Evolutionary conservation across 2,113 vertebrate species (phyloP).

Genomic region (Laticauda colubrina): DNA sequence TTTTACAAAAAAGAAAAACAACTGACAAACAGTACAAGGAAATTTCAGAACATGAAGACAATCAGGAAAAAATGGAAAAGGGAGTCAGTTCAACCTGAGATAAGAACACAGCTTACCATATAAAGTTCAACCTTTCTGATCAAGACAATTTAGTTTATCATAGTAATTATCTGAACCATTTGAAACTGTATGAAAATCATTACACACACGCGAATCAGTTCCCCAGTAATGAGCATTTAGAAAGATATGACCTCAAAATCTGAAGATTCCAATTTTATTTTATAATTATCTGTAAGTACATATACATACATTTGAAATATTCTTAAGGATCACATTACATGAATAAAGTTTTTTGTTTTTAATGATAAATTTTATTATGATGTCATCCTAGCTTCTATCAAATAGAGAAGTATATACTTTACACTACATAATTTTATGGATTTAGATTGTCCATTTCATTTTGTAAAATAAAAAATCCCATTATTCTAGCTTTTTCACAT

Average conservation of each 20-base stretch:
- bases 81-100: neutral
- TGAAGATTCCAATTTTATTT: neutral
- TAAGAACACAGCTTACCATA: neutral
- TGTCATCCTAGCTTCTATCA: neutral
- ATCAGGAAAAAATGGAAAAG: neutral
- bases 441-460: neutral
- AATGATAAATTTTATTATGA: neutral
- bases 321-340: neutral
- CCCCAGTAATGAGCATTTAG: neutral
- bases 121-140: neutral
- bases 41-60: neutral
- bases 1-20: neutral
- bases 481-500: neutral
- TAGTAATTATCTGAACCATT: neutral
- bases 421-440: neutral
- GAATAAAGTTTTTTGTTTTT: neutral
- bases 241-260: neutral
- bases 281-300: neutral
- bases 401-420: neutral
- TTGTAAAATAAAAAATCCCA: neutral
- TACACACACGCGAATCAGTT: neutral
- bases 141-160: neutral
- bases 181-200: neutral
- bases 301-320: neutral
- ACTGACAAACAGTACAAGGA: neutral